Conservation (phyloP, 2,113 vertebrate species). For the Malaclemys terrapin region DNA sequence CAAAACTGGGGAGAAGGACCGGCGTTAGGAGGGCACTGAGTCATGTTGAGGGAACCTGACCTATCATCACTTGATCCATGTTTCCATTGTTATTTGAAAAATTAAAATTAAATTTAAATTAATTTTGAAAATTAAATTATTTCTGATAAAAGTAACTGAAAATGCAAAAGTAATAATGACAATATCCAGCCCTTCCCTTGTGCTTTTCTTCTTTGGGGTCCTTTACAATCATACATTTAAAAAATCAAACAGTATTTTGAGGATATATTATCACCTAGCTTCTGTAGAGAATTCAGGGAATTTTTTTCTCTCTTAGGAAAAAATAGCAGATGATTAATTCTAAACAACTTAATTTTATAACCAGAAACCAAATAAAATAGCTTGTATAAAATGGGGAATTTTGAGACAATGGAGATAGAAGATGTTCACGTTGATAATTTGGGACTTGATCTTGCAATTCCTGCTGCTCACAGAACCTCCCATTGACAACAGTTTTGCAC, state of each 20-base stretch:
- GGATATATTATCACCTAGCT: not conserved
- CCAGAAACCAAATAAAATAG: not conserved
- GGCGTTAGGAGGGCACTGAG: not conserved
- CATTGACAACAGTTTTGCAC: not conserved
- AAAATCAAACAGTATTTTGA: not conserved
- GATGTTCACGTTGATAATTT: not conserved
- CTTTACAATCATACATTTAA: not conserved
- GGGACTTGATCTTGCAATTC: not conserved
- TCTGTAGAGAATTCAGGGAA: not conserved
- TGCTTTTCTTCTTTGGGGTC: not conserved
- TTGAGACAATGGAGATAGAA: not conserved
- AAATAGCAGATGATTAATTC: not conserved
- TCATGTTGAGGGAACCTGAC: not conserved
- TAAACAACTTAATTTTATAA: not conserved
- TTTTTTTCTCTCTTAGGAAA: not conserved
- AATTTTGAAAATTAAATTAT: not conserved
- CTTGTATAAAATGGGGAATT: not conserved
- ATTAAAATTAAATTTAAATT: not conserved
- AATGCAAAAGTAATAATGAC: not conserved
- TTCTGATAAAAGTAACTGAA: not conserved
- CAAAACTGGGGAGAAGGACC: not conserved
- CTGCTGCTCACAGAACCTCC: not conserved
- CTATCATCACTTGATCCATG: not conserved
- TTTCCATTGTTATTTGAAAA: not conserved
- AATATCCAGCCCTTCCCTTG: not conserved